A percentile compares a stretch with the other conserved stretches of the same genome.
Evolutionary conservation across 2,113 vertebrate genomes (phyloP).

Genomic region (Macroglossus sobrinus): DNA sequence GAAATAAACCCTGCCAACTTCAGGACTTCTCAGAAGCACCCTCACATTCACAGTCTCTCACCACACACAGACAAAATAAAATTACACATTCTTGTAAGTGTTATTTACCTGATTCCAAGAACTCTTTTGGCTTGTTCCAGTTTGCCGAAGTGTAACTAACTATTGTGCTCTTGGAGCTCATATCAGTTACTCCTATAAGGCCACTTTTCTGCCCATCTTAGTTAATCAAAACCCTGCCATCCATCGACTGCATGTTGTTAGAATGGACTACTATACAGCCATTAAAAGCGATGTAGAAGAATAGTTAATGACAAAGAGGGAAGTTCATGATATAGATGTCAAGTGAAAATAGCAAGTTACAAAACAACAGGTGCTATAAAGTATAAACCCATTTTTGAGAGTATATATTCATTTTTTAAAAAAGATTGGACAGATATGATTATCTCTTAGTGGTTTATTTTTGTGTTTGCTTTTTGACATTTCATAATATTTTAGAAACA

Average conservation of each 20-base stretch:
- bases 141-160: neutral
- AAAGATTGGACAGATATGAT: neutral
- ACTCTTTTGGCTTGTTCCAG: neutral
- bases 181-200: rapidly evolving
- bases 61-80: neutral
- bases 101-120: constrained; percentile 12
- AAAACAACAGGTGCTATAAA: neutral
- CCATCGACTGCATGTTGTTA: neutral
- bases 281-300: neutral
- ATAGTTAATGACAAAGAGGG: neutral
- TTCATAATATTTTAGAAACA: neutral
- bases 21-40: constrained; percentile 49
- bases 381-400: neutral
- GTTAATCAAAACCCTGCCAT: neutral
- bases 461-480: neutral
- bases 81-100: neutral
- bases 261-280: neutral
- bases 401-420: neutral
- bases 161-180: neutral
- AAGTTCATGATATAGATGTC: neutral
- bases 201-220: neutral
- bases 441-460: neutral
- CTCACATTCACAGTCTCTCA: neutral
- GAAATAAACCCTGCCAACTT: too few relatives aligned
- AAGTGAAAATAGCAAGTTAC: neutral